Conservation (phyloP, 2,888 invertebrate genomes). For the Galerucella calmariensis region DNA sequence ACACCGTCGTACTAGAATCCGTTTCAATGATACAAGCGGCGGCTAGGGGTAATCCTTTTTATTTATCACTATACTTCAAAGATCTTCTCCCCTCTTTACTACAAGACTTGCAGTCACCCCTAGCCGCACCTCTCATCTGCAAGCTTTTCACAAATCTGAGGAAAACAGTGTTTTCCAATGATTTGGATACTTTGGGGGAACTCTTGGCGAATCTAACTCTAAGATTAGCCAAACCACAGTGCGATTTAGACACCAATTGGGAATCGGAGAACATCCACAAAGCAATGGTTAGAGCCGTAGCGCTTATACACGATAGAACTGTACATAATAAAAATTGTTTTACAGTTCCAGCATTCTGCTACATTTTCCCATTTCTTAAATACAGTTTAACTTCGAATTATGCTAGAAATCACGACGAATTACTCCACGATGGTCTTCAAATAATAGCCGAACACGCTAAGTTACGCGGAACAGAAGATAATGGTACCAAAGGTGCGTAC, state of each 20-base stretch:
- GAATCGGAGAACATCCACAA: constrained; percentile 74
- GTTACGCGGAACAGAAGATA: constrained; percentile 65
- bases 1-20: constrained; percentile 62
- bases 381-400: constrained; percentile 67
- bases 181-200: constrained; percentile 67
- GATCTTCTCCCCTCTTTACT: constrained; percentile 70
- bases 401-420: constrained; percentile 67
- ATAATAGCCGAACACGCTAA: constrained; percentile 80
- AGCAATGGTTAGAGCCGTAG: constrained; percentile 73
- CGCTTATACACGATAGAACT: constrained; percentile 68
- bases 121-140: constrained; percentile 78
- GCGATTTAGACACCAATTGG: constrained; percentile 83
- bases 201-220: constrained; percentile 79
- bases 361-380: constrained; percentile 82
- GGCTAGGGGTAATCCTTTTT: constrained; percentile 67
- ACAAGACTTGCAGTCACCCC: constrained; percentile 77
- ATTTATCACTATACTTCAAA: constrained; percentile 69
- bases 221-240: constrained; percentile 81
- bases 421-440: constrained; percentile 72
- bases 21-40: constrained; percentile 68
- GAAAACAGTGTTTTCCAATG: constrained; percentile 67
- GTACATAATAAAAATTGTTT: constrained; percentile 65
- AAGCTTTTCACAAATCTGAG: constrained; percentile 73
- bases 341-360: constrained; percentile 83
- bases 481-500: constrained; percentile 68